Conservation (phyloP, 2,888 invertebrate genomes). For the Ochropleura leucogaster region DNA sequence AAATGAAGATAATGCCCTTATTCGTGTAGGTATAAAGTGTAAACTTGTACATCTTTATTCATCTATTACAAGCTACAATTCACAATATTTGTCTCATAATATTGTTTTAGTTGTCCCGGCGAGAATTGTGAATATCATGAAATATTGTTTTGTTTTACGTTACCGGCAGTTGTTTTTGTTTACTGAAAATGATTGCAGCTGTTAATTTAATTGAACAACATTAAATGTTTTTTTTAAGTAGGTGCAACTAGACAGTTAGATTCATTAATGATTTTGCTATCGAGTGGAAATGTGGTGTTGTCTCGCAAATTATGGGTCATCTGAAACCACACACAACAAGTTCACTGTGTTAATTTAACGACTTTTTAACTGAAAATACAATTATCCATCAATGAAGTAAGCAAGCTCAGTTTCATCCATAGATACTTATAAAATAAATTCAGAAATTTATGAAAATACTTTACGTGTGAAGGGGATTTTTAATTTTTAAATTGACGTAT, state of each 20-base stretch:
- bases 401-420: no score
- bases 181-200: constrained; percentile 17
- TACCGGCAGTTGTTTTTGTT: constrained; percentile 31
- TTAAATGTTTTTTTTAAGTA: no score
- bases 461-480: no score
- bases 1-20: not conserved
- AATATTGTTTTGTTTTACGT: constrained; percentile 23
- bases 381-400: no score
- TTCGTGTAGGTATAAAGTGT: constrained; percentile 10
- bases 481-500: no score
- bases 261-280: not conserved
- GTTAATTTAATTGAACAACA: not conserved
- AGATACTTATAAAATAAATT: no score
- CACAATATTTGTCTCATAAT: constrained; percentile 9
- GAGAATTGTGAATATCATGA: constrained; percentile 28
- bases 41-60: constrained; percentile 15
- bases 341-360: no score
- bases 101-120: constrained; percentile 22
- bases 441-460: no score
- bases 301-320: no score
- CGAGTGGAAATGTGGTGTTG: not conserved
- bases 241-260: not conserved
- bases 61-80: not conserved
- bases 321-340: no score
- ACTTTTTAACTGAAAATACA: no score